A percentile compares a stretch with the other conserved stretches of the same genome.
These are phyloP conservation scores for Toxostoma redivivum DNA, from an alignment of 2,113 vertebrate genomes.

Conservation along the genomic window DNA sequence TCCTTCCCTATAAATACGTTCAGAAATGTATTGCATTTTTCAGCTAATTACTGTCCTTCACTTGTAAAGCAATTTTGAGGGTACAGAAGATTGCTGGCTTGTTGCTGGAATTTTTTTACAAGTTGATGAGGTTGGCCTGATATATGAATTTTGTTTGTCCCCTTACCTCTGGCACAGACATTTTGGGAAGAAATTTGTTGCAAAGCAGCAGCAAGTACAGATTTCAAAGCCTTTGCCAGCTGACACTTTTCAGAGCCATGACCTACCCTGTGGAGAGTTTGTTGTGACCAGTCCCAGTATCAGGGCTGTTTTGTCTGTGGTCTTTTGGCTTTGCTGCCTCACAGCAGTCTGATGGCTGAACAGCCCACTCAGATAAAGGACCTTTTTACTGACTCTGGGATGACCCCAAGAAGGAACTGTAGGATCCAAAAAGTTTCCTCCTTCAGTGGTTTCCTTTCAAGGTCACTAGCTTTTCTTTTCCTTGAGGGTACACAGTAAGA, in stretches of 20 bases:
- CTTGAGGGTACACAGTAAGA: neutral
- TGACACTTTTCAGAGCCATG: neutral
- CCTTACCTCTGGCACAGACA: neutral
- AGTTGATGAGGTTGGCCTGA: neutral
- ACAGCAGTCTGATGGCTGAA: neutral
- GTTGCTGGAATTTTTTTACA: neutral
- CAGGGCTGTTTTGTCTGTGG: neutral
- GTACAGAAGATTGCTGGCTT: neutral
- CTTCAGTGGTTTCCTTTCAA: neutral
- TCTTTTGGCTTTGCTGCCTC: neutral
- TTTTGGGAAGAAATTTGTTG: slow-evolving; percentile 46
- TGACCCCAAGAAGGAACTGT: neutral
- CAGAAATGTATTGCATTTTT: slow-evolving; percentile 65
- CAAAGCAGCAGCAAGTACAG: slow-evolving; percentile 19
- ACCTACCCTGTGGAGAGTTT: neutral
- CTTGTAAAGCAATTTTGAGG: slow-evolving; percentile 43
- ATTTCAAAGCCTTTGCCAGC: slow-evolving; percentile 13
- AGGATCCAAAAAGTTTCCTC: neutral
- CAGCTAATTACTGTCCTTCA: slow-evolving; percentile 59
- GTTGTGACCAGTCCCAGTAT: neutral
- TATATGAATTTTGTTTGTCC: neutral
- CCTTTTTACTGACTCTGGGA: neutral
- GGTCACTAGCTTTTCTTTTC: neutral
- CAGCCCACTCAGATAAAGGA: neutral
- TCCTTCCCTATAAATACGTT: slow-evolving; percentile 64